phyloP scores from a whole-genome alignment of 1,140 invertebrate species.

The Anastrepha obliqua region DNA sequence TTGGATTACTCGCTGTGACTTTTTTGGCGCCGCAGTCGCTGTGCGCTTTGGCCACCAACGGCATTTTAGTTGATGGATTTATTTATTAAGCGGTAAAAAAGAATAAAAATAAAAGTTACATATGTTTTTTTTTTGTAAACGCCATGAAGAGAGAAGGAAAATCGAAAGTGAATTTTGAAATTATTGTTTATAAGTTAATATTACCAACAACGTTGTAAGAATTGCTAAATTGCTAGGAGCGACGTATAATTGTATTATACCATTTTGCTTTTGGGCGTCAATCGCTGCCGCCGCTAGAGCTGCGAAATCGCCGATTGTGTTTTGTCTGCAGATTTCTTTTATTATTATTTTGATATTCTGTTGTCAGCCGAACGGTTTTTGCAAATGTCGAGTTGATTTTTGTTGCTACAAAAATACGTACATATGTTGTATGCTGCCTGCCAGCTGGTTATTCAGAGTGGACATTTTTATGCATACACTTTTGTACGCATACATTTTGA shows the following conservation, averaged over 20 bases:
- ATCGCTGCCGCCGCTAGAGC: too few relatives aligned
- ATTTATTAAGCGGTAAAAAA: not conserved
- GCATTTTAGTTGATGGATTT: not conserved
- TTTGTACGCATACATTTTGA: too few relatives aligned
- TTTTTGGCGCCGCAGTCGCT: not conserved
- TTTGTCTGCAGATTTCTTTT: too few relatives aligned
- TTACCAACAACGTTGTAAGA: too few relatives aligned
- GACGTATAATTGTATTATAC: too few relatives aligned
- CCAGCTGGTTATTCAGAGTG: too few relatives aligned
- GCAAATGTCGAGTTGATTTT: not conserved
- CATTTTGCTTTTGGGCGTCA: too few relatives aligned
- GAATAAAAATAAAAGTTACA: not conserved
- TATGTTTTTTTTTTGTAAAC: not conserved
- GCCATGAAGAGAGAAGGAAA: not conserved
- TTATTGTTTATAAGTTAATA: not conserved
- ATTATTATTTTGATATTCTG: too few relatives aligned
- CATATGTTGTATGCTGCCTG: not conserved
- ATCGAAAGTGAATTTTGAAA: constrained; percentile 39
- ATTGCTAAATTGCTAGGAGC: too few relatives aligned
- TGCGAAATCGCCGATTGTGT: too few relatives aligned
- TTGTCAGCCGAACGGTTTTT: too few relatives aligned
- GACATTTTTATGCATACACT: too few relatives aligned
- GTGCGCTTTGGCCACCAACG: not conserved
- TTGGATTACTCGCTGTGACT: not conserved
- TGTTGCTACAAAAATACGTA: not conserved